Base-by-base conservation (phyloP, 1,140 invertebrate species). In the Drosophila asahinai region DNA sequence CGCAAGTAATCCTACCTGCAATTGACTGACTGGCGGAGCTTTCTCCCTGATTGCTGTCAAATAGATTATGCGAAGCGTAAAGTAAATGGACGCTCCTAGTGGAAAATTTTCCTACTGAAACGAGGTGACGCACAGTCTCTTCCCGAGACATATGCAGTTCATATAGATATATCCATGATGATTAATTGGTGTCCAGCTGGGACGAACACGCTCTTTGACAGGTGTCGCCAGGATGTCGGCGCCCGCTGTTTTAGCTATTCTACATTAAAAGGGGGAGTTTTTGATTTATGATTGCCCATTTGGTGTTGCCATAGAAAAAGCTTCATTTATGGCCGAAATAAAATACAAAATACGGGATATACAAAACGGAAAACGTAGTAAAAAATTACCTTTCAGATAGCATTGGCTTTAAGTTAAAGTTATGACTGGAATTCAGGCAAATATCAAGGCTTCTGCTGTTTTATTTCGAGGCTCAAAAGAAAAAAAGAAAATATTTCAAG, bases 171-270 rank as follows among this genome's bases (percentile, higher is more conserved):
- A 66, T n/a, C n/a, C 6, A 36, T 14, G 33, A 51, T 73, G 70
- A 73, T 73, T 73, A 73, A 73, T 73, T 52, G 67, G 70, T 73
- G 54, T 73, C 70, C 67, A 60, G 15, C 38, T 5, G 33, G 54
- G 54, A 43, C 11, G 36, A 61, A 61, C 67, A 61, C 8, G 30
- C 38, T 73, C 47, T 61, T 73, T 73, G 71, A 52, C 71, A 73
- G 68, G 71, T 72, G 71, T 72, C 71, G 71, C 55, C 71, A 38
- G 68, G 67, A 73, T 73, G 71, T 73, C 71, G 71, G n/a, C 42
- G 15, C 30, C 38, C 68, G 55, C 64, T 55, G 63, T 66, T 66
- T 63, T 66, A 63, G 63, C 58, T 27, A 25, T n/a, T 14, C 30
- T 9, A 40, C 45, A 49, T 48, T 17, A 73, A 51, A 43, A 38